Evolutionary conservation across 1,140 invertebrate genomes (phyloP).

Genomic region (Orchestia grillus): DNA sequence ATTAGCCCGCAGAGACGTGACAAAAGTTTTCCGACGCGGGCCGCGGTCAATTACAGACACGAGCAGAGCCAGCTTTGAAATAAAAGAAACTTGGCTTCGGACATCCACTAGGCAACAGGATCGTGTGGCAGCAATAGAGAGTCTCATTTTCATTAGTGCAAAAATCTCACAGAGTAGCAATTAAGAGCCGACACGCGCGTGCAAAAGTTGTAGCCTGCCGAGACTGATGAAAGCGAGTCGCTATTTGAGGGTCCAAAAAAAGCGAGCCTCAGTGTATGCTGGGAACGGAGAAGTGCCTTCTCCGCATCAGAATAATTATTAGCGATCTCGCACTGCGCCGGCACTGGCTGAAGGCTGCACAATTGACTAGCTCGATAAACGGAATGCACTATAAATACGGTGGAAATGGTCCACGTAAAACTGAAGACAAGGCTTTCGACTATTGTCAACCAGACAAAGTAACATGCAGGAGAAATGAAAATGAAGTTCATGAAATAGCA

Average conservation of each 20-base stretch:
- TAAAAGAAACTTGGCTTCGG: not conserved
- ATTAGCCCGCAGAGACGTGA: not conserved
- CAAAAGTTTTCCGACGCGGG: not conserved
- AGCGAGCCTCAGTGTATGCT: not conserved
- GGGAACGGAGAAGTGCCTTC: not conserved
- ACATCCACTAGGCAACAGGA: constrained; percentile 3
- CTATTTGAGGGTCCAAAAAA: not conserved
- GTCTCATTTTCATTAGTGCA: not conserved
- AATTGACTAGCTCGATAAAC: not conserved
- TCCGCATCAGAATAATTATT: not conserved
- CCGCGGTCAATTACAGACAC: not conserved
- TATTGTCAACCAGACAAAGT: not conserved
- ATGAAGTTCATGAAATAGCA: not conserved
- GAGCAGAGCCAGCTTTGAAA: not conserved
- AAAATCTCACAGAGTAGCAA: constrained; percentile 26
- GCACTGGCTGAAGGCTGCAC: not conserved
- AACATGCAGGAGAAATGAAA: not conserved
- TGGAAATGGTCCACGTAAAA: not conserved
- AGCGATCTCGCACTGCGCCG: not conserved
- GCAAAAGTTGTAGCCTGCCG: constrained; percentile 25
- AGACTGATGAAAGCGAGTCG: not conserved
- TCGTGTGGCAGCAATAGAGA: constrained; percentile 7
- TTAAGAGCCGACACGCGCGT: constrained; percentile 12
- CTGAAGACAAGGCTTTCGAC: not conserved
- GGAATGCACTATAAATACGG: not conserved